Base-by-base conservation (phyloP, 2,113 vertebrate species). In the Rattus norvegicus region DNA sequence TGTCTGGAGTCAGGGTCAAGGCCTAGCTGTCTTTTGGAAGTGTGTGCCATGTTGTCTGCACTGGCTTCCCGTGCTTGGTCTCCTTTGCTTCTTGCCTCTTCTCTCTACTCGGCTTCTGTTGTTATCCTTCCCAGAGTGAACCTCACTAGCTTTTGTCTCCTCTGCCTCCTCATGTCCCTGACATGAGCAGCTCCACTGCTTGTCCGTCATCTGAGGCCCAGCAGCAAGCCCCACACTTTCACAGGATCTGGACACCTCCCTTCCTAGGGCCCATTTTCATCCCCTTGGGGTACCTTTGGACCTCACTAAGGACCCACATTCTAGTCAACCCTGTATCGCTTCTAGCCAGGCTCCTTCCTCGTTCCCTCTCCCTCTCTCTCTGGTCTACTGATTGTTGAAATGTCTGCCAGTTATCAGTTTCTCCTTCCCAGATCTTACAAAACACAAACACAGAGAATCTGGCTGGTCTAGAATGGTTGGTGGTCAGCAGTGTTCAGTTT, bases 351-450 rank as follows among this genome's bases (percentile, higher is more conserved):
- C 67, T 76, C 49, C 20, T n/a, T 7, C 20, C 17, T 36, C 67
- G 20, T 19, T 39, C 36, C n/a, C 17, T 14, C 6, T 43, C 47
- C 49, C 72, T 56, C 24, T 70, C n/a, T 47, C 33, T 72, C 80
- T 28, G 69, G 65, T 56, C 73, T 43, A 67, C 30, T 63, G 59
- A 90, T 56, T 73, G 49, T 2, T 14, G 54, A 76, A 73, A 56
- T n/a, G 26, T 84, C 77, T 28, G 76, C 72, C 52, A 28, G 19
- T 79, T 79, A 81, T 72, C 52, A 26, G 24, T 87, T 73, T 93
- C 33, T 43, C 70, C 61, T 88, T 95, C 67, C 59, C 75, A 95
- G 70, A 87, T 56, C 16, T 92, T 54, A 72, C 20, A 77, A 75
- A 77, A 75, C 11, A 87, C 26, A 54, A 19, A 80, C 22, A 54